Evolutionary conservation across 2,888 invertebrate genomes (phyloP).

Genomic region (Pachycephus smyrnensis): DNA sequence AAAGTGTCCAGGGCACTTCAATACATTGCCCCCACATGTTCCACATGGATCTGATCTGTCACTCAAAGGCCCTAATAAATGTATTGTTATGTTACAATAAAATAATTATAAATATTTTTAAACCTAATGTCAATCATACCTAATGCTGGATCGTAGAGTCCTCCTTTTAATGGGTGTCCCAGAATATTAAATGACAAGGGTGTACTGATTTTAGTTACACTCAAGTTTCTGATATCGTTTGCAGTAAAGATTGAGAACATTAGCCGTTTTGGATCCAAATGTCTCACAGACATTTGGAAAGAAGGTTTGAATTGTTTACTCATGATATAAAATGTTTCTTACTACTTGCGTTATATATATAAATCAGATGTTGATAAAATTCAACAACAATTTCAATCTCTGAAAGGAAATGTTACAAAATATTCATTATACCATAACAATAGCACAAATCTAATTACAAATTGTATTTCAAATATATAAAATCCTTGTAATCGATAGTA

Average conservation of each 20-base stretch:
- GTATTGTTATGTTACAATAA: constrained; percentile 14
- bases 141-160: constrained; percentile 90
- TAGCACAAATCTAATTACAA: not conserved
- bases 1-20: constrained; percentile 90
- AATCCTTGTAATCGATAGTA: not conserved
- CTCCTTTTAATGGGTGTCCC: constrained; percentile 84
- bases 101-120: not conserved
- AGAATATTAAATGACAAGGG: constrained; percentile 83
- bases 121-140: constrained; percentile 68
- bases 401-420: not conserved
- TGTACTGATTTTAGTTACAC: constrained; percentile 85
- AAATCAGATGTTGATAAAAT: not conserved
- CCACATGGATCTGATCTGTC: constrained; percentile 79
- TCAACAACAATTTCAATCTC: not conserved
- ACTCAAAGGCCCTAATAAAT: constrained; percentile 70
- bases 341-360: not conserved
- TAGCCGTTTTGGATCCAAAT: constrained; percentile 60
- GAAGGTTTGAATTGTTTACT: not conserved
- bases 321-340: not conserved
- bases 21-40: constrained; percentile 79
- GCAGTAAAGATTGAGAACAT: constrained; percentile 80
- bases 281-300: constrained; percentile 37
- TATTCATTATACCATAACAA: not conserved
- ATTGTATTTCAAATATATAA: no score
- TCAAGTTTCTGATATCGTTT: constrained; percentile 82